Evolutionary conservation across 2,888 invertebrate species (phyloP), one percentile per base, ranked within the genome.

Genomic region (Exocentrus adspersus): DNA sequence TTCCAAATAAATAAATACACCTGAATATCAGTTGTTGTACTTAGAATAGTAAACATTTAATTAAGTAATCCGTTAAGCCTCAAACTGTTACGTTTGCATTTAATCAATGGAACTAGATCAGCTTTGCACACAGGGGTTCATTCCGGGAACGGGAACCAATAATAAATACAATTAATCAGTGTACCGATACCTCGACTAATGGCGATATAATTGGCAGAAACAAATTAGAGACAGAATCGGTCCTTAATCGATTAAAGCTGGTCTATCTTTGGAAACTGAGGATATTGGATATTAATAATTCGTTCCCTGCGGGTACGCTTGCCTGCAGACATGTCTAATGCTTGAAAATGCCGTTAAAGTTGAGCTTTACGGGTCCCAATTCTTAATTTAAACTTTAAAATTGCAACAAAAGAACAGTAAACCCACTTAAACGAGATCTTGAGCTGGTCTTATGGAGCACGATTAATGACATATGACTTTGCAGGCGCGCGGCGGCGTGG

Each of bases 191-290:
- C 37, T 37, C 37, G n/a, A 37, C 14, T n/a, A n/a, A 12, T 37
- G 37, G n/a, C 37, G n/a, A 37, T 37, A 37, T 37, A 37, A 37
- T 37, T 37, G n/a, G n/a, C 37, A 37, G 37, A 37, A 37, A 37
- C 4, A 2, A n/a, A 37, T 37, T 37, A 37, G 10, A 37, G 5
- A 1, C n/a, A 12, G 14, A n/a, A 37, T 5, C 12, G 12, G 12
- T 14, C 37, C 24, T 24, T 24, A 24, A 24, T 24, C 24, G 24
- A 24, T 24, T 5, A 7, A 3, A 24, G 7, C n/a, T n/a, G 7
- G 24, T 24, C 7, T 24, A 24, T 24, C 7, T 24, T 37, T 12
- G 12, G 2, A 37, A 9, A 14, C 12, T 12, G 37, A 14, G 12
- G 37, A 14, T 37, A n/a, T n/a, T n/a, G n/a, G n/a, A n/a, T n/a